Percentiles rank a stretch among this genome's conserved stretches.
These are phyloP conservation scores for Platichthys flesus DNA, from an alignment of 2,113 vertebrate species.

Conservation along the genomic window DNA sequence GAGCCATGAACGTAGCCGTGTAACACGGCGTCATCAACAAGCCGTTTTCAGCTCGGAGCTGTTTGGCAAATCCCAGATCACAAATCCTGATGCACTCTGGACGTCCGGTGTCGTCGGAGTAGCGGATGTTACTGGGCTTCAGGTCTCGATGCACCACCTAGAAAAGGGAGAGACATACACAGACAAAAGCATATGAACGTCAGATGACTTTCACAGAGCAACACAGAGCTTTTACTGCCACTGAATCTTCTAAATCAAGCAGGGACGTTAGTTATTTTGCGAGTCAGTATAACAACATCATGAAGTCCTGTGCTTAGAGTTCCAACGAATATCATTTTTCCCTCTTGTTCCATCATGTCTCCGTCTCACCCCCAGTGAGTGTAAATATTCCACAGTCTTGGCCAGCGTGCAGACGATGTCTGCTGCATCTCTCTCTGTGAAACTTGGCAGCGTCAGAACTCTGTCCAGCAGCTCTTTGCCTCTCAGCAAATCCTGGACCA, in stretches of 20 bases:
- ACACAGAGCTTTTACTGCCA: neutral
- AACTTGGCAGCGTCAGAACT: constrained; percentile 87
- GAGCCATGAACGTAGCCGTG: constrained; percentile 95
- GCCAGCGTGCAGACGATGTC: constrained; percentile 90
- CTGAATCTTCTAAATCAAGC: neutral
- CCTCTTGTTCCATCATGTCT: neutral
- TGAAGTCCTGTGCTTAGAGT: neutral
- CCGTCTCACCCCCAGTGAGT: constrained; percentile 90
- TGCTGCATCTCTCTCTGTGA: constrained; percentile 92
- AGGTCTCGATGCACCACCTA: constrained; percentile 97
- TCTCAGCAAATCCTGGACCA: constrained; percentile 94
- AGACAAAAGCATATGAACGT: neutral
- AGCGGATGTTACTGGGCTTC: constrained; percentile 96
- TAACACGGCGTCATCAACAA: constrained; percentile 97
- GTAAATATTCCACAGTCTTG: constrained; percentile 94
- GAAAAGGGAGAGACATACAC: constrained; percentile 7
- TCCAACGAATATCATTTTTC: neutral
- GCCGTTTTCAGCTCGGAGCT: constrained; percentile 93
- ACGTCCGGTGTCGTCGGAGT: constrained; percentile 91
- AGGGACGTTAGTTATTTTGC: neutral
- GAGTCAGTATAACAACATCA: neutral
- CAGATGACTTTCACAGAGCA: neutral
- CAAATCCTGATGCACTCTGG: constrained; percentile 93
- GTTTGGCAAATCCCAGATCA: constrained; percentile 95
- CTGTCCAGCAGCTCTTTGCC: constrained; percentile 93